Percentiles rank a stretch among this genome's conserved stretches.
Conservation (phyloP, 2,888 invertebrate genomes). For the Plebejus anna region DNA sequence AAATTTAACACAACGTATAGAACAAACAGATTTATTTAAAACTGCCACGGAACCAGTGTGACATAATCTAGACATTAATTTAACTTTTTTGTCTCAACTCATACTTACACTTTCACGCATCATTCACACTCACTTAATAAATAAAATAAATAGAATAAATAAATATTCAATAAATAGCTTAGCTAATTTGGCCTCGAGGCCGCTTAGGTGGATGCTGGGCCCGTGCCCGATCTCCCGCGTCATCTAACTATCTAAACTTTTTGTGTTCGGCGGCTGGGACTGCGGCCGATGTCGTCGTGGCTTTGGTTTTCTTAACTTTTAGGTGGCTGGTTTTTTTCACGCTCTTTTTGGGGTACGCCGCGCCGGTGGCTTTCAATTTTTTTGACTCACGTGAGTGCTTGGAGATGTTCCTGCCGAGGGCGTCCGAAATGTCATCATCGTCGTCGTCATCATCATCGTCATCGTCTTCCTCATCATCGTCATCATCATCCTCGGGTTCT, state of each 20-base stretch:
- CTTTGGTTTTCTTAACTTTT: slow-evolving; percentile 79
- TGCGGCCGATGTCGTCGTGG: slow-evolving; percentile 69
- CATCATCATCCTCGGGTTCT: slow-evolving; percentile 82
- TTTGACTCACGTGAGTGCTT: slow-evolving; percentile 92
- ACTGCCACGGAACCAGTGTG: slow-evolving; percentile 79
- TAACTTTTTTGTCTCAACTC: slow-evolving; percentile 72
- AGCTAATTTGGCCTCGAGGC: slow-evolving; percentile 71
- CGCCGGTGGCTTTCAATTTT: slow-evolving; percentile 76
- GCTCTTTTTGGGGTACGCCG: slow-evolving; percentile 68
- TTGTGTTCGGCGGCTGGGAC: slow-evolving; percentile 72
- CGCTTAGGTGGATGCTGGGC: slow-evolving; percentile 72
- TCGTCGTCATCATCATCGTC: slow-evolving; percentile 84
- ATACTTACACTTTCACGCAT: slow-evolving; percentile 76
- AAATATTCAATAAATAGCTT: slow-evolving; percentile 80
- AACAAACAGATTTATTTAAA: slow-evolving; percentile 80
- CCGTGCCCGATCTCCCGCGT: slow-evolving; percentile 54
- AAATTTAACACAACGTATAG: slow-evolving; percentile 71
- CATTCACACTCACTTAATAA: slow-evolving; percentile 80
- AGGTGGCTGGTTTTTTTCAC: slow-evolving; percentile 73
- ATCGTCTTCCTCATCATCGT: slow-evolving; percentile 84
- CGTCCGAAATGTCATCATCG: slow-evolving; percentile 81
- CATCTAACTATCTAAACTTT: slow-evolving; percentile 78
- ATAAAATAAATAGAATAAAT: slow-evolving; percentile 81
- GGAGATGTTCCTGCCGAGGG: slow-evolving; percentile 73
- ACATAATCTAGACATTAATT: slow-evolving; percentile 81